A percentile compares a stretch with the other conserved stretches of the same genome.
These are phyloP conservation scores for Zelostemma sp. DNA, from an alignment of 1,140 invertebrate genomes.

Conservation along the genomic window DNA sequence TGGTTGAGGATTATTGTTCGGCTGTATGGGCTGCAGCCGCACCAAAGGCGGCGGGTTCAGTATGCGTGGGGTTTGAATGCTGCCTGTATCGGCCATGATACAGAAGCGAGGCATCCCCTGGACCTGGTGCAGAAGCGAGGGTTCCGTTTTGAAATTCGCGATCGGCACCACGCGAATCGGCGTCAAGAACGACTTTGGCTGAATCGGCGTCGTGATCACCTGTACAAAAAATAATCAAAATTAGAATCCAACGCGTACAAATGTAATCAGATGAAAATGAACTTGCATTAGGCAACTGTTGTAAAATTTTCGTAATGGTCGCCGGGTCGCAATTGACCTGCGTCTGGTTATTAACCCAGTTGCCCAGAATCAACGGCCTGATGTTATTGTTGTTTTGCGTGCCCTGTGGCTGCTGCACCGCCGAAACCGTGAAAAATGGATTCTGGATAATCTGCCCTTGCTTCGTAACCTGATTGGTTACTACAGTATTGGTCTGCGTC, in stretches of 20 bases:
- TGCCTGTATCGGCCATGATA: conserved; percentile 55
- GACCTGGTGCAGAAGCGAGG: conserved; percentile 60
- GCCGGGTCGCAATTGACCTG: conserved; percentile 28
- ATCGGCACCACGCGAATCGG: conserved; percentile 63
- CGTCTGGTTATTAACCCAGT: conserved; percentile 46
- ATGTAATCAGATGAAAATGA: background rate
- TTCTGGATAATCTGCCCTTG: conserved; percentile 19
- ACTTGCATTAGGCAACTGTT: background rate
- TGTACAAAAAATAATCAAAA: conserved; percentile 9
- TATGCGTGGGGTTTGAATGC: conserved; percentile 21
- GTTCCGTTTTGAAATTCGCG: conserved; percentile 58
- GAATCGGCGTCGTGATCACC: conserved; percentile 35
- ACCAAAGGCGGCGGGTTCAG: conserved; percentile 31
- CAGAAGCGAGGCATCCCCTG: conserved; percentile 65
- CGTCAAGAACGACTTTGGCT: conserved; percentile 51
- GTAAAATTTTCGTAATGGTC: background rate
- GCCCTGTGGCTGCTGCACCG: conserved; percentile 27
- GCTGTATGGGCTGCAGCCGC: conserved; percentile 4
- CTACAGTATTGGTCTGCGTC: conserved; percentile 6
- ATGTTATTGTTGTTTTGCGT: conserved; percentile 23
- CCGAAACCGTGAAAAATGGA: conserved; percentile 40
- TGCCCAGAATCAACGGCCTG: conserved; percentile 45
- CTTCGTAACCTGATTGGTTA: background rate
- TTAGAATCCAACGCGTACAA: background rate
- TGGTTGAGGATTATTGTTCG: background rate